phyloP scores from a whole-genome alignment of 2,888 invertebrate genomes.

The Holacanthella duospinosa region DNA sequence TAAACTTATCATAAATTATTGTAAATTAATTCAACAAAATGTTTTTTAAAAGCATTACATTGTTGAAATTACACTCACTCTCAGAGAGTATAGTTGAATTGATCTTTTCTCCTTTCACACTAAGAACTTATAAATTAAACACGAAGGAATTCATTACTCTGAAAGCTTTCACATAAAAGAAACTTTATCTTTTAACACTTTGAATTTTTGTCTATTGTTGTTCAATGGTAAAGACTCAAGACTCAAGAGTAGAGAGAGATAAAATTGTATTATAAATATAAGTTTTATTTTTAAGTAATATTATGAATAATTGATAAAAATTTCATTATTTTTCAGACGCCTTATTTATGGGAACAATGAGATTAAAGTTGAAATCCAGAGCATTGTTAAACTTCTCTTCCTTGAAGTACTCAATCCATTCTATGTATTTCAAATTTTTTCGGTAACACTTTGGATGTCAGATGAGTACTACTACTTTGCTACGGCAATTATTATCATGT shows the following conservation, averaged over 20 bases:
- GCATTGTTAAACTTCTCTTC: constrained; percentile 59
- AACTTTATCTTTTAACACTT: neutral
- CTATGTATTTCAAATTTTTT: constrained; percentile 90
- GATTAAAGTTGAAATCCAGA: constrained; percentile 68
- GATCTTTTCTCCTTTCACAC: too few relatives aligned
- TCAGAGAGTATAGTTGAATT: too few relatives aligned
- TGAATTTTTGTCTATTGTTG: neutral
- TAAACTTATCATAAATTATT: too few relatives aligned
- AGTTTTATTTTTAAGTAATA: too few relatives aligned
- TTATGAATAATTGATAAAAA: neutral
- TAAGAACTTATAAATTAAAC: too few relatives aligned
- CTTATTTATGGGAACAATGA: constrained; percentile 73
- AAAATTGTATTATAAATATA: too few relatives aligned
- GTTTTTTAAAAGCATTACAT: neutral
- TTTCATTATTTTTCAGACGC: constrained; percentile 48
- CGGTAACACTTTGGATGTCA: constrained; percentile 75
- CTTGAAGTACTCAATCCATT: constrained; percentile 85
- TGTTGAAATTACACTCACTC: too few relatives aligned
- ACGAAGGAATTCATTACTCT: too few relatives aligned
- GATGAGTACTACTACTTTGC: constrained; percentile 88
- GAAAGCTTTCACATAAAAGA: neutral
- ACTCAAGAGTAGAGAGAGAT: too few relatives aligned
- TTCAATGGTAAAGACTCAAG: neutral
- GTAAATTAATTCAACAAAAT: too few relatives aligned
- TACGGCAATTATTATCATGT: constrained; percentile 71